Base-by-base conservation (phyloP, 2,888 invertebrate species). In the Villa cingulata region DNA sequence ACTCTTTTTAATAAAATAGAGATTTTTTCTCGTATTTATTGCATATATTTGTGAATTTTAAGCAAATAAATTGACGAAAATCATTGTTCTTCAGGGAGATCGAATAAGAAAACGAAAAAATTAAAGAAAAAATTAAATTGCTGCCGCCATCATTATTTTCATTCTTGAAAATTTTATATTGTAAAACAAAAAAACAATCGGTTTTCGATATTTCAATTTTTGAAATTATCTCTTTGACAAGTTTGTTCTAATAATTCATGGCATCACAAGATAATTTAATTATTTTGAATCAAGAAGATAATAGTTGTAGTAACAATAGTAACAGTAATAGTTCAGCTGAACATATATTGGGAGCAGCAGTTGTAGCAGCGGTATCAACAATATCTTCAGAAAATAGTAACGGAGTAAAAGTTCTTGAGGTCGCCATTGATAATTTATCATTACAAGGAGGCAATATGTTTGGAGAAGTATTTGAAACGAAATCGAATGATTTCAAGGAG, bases 381-480 rank as follows among this genome's bases (percentile, higher is more conserved):
- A n/a, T n/a, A n/a, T n/a, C n/a, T n/a, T n/a, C n/a, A n/a, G 39
- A 53, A 55, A 54, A n/a, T 53, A 46, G 41, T 51, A 54, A 12
- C 46, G 55, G 40, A 38, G 37, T 2, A 37, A 40, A 17, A 17
- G 12, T 32, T 41, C 41, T 41, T 40, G 32, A 23, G 40, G 34
- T 46, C 34, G 43, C 44, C 37, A 48, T 53, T 50, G 46, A 37
- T 37, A 32, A 44, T 20, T 36, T 44, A 32, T 45, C 29, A 32
- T 32, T 32, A 32, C 29, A 32, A 32, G 27, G 27, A 32, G 23
- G 43, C 37, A 44, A 58, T 37, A 62, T 55, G 63, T 63, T 48
- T 56, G 61, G 54, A 56, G 64, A 57, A 55, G 61, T 46, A 56
- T 66, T 62, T 43, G 67, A 66, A 43, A 55, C 56, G 34, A 56